These are phyloP conservation scores for Dioctria linearis DNA, from an alignment of 2,888 invertebrate species.

Conservation along the genomic window DNA sequence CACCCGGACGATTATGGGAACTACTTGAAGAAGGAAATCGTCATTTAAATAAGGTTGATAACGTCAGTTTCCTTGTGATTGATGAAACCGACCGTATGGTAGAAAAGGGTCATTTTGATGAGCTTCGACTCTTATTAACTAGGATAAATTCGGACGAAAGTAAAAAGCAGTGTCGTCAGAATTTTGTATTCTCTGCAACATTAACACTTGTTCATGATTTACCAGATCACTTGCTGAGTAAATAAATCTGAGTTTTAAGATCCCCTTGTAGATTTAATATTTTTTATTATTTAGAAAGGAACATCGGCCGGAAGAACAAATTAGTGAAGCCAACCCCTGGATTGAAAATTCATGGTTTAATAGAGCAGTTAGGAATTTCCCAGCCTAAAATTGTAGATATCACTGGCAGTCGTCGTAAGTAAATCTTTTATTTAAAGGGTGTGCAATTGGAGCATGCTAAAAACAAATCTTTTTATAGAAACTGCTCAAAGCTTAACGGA, in stretches of 20 bases:
- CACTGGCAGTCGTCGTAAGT: conserved; percentile 80
- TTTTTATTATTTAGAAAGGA: conserved; percentile 63
- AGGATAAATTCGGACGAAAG: conserved; percentile 81
- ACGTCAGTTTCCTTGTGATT: conserved; percentile 90
- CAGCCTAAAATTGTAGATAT: conserved; percentile 95
- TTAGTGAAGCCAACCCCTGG: conserved; percentile 79
- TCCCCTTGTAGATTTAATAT: not conserved
- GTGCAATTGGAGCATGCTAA: not conserved
- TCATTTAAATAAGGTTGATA: conserved; percentile 81
- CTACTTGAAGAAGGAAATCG: conserved; percentile 84
- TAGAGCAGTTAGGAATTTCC: conserved; percentile 86
- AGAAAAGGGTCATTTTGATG: conserved; percentile 95
- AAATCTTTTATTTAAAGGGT: not conserved
- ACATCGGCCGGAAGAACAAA: conserved; percentile 67
- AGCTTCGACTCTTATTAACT: conserved; percentile 86
- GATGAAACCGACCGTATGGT: conserved; percentile 99
- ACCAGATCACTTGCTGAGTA: conserved; percentile 80
- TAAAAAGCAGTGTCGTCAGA: conserved; percentile 81
- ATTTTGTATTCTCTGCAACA: conserved; percentile 98
- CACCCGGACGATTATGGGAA: conserved; percentile 98
- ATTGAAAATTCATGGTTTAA: conserved; percentile 83
- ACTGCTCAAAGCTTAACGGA: conserved; percentile 89
- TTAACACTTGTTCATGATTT: conserved; percentile 92
- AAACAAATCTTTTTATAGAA: conserved; percentile 71
- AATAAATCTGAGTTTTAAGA: not conserved